phyloP scores from a whole-genome alignment of 2,888 invertebrate species.

The Uloborus plumipes region DNA sequence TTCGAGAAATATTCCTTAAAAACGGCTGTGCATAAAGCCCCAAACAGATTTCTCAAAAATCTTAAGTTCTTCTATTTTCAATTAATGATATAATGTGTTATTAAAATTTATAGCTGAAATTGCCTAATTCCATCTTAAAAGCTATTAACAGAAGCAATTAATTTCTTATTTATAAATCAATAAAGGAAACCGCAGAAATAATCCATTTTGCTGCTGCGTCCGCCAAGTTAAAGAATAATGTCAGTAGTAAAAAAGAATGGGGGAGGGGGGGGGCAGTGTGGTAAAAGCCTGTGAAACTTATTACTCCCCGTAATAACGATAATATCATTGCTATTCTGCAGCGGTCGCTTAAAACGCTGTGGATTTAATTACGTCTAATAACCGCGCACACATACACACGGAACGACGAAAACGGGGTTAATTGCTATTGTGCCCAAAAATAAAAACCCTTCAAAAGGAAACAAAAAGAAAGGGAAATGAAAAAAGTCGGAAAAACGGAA shows the following conservation, averaged over 20 bases:
- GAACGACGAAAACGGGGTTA: slow-evolving; percentile 40
- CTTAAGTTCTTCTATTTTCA: no score
- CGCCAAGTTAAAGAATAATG: slow-evolving; percentile 21
- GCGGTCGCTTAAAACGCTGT: slow-evolving; percentile 39
- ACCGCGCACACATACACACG: slow-evolving; percentile 29
- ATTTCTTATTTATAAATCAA: slow-evolving; percentile 39
- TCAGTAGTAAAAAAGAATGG: not conserved
- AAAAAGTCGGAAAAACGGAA: slow-evolving; percentile 58
- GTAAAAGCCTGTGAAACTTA: slow-evolving; percentile 29
- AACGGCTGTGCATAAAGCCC: no score
- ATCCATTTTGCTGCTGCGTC: slow-evolving; percentile 18
- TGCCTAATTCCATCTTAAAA: not conserved
- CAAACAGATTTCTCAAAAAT: no score
- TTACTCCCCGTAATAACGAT: slow-evolving; percentile 46
- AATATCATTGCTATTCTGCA: slow-evolving; percentile 53
- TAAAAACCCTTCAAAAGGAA: slow-evolving; percentile 27
- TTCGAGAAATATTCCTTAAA: no score
- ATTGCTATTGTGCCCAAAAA: slow-evolving; percentile 56
- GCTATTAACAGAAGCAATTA: slow-evolving; percentile 21
- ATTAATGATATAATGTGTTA: no score
- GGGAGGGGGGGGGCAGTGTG: no score
- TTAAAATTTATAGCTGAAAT: no score
- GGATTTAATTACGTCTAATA: slow-evolving; percentile 59
- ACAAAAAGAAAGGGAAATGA: slow-evolving; percentile 26
- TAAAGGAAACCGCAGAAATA: slow-evolving; percentile 30